Percentiles rank a stretch among this genome's conserved stretches.
Evolutionary conservation across 2,797 vertebrate genomes (phyloP).

Genomic region (Sorex maritimensis): DNA sequence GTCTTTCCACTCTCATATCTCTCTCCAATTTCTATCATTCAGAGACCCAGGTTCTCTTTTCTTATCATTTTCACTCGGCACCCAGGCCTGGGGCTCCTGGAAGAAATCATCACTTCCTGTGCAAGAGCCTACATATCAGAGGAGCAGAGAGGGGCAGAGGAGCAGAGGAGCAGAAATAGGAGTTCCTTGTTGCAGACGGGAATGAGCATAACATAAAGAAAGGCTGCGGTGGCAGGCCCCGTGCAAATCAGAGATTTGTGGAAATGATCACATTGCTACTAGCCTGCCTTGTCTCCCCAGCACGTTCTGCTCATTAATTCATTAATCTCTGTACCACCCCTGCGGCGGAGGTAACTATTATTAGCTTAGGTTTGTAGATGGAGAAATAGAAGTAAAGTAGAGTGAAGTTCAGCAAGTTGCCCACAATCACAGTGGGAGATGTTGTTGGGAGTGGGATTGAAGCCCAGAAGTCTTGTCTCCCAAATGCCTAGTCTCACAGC

Average conservation of each 20-base stretch:
- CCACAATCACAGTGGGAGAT: conserved; percentile 74
- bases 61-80: conserved; percentile 38
- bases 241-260: conserved; percentile 76
- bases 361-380: conserved; percentile 85
- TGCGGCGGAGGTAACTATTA: conserved; percentile 87
- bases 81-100: background rate
- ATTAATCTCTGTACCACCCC: conserved; percentile 87
- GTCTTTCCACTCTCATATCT: conserved; percentile 20
- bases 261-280: conserved; percentile 71
- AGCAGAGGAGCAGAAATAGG: conserved; percentile 24
- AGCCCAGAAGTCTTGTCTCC: conserved; percentile 77
- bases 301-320: conserved; percentile 85
- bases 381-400: conserved; percentile 85
- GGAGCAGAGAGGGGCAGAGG: conserved; percentile 55
- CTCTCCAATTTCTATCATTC: conserved; percentile 47
- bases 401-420: conserved; percentile 85
- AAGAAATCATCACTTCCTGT: conserved; percentile 59
- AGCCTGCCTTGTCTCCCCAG: conserved; percentile 69
- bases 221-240: conserved; percentile 32
- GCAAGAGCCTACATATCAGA: conserved; percentile 27
- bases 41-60: background rate
- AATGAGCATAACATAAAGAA: conserved; percentile 45
- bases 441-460: conserved; percentile 73
- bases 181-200: conserved; percentile 55
- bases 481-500: conserved; percentile 56